These are phyloP conservation scores for Himalopsyche tibetana DNA, from an alignment of 2,888 invertebrate species.

Conservation along the genomic window DNA sequence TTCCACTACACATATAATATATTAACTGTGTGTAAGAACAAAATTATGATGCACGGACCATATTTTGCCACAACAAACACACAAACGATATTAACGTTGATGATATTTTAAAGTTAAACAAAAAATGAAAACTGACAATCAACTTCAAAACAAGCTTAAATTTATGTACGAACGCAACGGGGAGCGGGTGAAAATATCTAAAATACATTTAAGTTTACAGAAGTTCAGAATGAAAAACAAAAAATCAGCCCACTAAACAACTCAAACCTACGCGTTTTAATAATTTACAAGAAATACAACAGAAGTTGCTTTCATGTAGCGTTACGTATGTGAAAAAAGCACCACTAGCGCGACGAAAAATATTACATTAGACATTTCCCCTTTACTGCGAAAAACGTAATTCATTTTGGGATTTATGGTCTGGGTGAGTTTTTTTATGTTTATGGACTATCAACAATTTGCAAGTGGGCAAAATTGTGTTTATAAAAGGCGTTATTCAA, in stretches of 20 bases:
- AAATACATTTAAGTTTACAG: neutral
- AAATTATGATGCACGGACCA: too few species aligned
- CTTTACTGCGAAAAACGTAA: constrained; percentile 20
- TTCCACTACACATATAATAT: too few species aligned
- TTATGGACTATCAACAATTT: neutral
- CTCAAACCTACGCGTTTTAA: neutral
- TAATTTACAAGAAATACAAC: neutral
- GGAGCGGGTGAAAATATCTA: neutral
- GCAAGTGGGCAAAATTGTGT: neutral
- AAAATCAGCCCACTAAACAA: neutral
- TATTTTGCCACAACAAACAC: too few species aligned
- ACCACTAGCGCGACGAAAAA: neutral
- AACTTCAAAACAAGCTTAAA: neutral
- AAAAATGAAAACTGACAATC: neutral
- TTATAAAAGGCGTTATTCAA: neutral
- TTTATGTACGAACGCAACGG: neutral
- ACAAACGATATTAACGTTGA: too few species aligned
- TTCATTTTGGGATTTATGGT: neutral
- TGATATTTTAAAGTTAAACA: neutral
- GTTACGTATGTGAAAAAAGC: neutral
- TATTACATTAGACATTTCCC: neutral
- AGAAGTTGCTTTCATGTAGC: neutral
- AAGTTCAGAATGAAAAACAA: neutral
- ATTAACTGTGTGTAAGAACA: too few species aligned
- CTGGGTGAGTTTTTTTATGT: constrained; percentile 11